Evolutionary conservation across 2,888 invertebrate species (phyloP), one percentile per base, ranked within the genome.

Genomic region (Leptinotarsa juncta): DNA sequence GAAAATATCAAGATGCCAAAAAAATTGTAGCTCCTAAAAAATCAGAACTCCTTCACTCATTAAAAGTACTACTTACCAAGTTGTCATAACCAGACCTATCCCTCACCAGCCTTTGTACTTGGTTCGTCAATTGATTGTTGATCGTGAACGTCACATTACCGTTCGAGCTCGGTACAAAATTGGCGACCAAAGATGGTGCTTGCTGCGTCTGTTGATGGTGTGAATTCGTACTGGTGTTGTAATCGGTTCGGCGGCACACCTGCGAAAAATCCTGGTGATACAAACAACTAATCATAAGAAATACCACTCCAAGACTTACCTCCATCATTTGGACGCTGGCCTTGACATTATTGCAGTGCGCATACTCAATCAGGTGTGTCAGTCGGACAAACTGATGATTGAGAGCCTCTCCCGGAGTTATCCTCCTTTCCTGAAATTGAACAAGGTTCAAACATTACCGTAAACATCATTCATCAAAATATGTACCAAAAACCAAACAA

Each of bases 291-390:
- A 50, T 66, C 7, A 32, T 15, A 16, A 15, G 20, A 49, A 3
- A 57, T 49, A 49, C 51, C 20, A 7, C 7, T 15, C 5, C 10
- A 26, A 49, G 18, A 73, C 74, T 68, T 85, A 93, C 92, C 90
- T 98, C 98, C 98, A 98, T 98, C 95, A 98, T 97, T 88, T 97
- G 97, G 20, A 98, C 97, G 84, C 97, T 97, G 26, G 97, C 96
- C 89, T 98, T 98, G 32, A 98, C 97, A 88, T 97, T 97, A 89
- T 96, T 96, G 88, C 97, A 97, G 87, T 98, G 97, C 16, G 97
- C 97, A 89, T 97, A 98, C 88, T 98, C 98, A 5, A 97, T 95
- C 72, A 98, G 90, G 88, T 98, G 98, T 1, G 96, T 95, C 79
- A 98, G 90, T 53, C 96, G 95, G 62, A 98, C 97, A 88, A 98